A percentile compares a stretch with the other conserved stretches of the same genome.
Conservation (phyloP, 1,140 invertebrate genomes). For the Drosophila repletoides region DNA sequence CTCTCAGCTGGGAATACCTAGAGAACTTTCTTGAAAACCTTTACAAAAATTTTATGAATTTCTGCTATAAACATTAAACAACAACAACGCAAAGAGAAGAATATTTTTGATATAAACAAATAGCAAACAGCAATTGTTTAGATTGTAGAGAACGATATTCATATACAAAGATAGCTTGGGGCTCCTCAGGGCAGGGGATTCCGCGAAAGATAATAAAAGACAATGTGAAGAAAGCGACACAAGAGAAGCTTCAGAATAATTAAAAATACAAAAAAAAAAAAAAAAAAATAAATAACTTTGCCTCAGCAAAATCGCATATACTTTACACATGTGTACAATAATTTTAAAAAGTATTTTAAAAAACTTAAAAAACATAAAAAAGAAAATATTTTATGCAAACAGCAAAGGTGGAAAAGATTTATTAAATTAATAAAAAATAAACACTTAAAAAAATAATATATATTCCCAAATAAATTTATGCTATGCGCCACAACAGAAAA, state of each 20-base stretch:
- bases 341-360: neutral
- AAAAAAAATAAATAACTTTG: constrained; percentile 2
- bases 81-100: neutral
- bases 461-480: neutral
- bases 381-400: too few species aligned
- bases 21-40: neutral
- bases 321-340: neutral
- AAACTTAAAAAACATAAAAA: neutral
- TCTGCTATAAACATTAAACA: neutral
- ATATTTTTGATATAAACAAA: constrained; percentile 26
- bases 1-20: constrained; percentile 6
- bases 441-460: neutral
- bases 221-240: constrained; percentile 9
- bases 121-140: neutral
- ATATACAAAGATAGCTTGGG: neutral
- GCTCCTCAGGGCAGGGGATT: neutral
- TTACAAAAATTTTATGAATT: neutral
- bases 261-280: neutral
- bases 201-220: constrained; percentile 12
- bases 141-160: neutral
- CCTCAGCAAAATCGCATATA: neutral
- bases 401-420: too few species aligned
- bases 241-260: constrained; percentile 6
- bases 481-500: too few species aligned
- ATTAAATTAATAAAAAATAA: neutral